phyloP scores from a whole-genome alignment of 2,797 vertebrate genomes.

The Anguilla obscura region DNA sequence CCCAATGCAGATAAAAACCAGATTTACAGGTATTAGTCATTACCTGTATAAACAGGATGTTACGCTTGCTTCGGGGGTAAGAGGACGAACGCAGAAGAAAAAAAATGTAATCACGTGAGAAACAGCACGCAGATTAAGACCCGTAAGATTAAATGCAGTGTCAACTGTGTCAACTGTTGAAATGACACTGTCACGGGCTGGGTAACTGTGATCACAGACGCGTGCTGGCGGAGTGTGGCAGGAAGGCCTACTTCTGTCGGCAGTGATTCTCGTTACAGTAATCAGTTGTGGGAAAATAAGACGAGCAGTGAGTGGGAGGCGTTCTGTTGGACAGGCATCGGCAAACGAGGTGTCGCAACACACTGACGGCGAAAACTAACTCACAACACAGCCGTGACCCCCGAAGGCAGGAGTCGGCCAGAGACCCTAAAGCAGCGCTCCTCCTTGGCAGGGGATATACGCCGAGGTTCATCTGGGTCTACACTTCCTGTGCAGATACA shows the following conservation, averaged over 20 bases:
- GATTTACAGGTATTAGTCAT: background rate
- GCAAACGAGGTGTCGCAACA: constrained; percentile 16
- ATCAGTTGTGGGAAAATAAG: constrained; percentile 2
- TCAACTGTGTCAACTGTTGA: background rate
- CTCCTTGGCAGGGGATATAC: background rate
- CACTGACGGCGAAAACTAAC: background rate
- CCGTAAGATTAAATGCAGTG: background rate
- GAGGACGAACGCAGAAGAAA: background rate
- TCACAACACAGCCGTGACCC: background rate
- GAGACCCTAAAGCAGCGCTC: background rate
- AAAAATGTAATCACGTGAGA: background rate
- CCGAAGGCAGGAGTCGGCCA: background rate
- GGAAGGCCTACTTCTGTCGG: constrained; percentile 7
- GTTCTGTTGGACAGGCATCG: background rate
- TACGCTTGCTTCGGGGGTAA: background rate
- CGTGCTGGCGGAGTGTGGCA: background rate
- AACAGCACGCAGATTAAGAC: background rate
- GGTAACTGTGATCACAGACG: background rate
- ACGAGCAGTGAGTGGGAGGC: background rate
- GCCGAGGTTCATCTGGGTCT: background rate
- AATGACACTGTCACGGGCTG: background rate
- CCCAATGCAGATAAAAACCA: background rate
- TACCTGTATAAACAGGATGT: constrained; percentile 25
- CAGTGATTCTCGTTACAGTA: constrained; percentile 8
- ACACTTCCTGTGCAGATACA: constrained; percentile 9